Evolutionary conservation across 2,113 vertebrate genomes (phyloP).

Genomic region (Sakesphorus luctuosus): DNA sequence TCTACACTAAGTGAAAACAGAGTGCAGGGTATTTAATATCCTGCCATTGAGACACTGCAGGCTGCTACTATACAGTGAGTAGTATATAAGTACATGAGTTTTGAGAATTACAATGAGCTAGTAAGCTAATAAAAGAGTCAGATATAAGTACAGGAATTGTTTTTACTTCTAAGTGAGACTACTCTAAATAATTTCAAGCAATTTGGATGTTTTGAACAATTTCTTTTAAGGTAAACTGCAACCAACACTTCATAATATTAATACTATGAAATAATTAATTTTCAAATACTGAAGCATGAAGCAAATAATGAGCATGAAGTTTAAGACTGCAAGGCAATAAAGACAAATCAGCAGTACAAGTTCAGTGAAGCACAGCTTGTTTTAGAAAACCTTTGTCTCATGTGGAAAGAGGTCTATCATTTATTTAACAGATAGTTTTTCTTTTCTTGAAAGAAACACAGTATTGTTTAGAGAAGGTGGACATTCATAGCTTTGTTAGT

Average conservation of each 20-base stretch:
- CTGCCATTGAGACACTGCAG: constrained; percentile 50
- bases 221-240: not conserved
- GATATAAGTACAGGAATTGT: not conserved
- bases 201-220: not conserved
- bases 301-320: not conserved
- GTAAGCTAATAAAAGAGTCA: not conserved
- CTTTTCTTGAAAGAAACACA: not conserved
- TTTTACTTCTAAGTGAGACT: not conserved
- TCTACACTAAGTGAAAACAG: constrained; percentile 44
- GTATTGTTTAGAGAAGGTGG: not conserved
- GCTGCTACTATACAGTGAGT: not conserved
- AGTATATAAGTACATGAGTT: not conserved
- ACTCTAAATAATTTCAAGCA: not conserved
- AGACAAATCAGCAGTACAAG: not conserved
- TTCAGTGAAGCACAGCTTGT: not conserved
- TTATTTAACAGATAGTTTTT: not conserved
- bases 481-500: not conserved
- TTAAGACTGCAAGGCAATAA: not conserved
- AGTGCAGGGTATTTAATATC: constrained; percentile 51
- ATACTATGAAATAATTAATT: constrained; percentile 4
- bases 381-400: not conserved
- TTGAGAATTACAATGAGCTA: not conserved
- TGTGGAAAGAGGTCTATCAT: not conserved
- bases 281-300: not conserved
- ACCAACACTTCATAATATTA: not conserved